Base-by-base conservation (phyloP, 2,797 vertebrate species). In the Anguilla marmorata region DNA sequence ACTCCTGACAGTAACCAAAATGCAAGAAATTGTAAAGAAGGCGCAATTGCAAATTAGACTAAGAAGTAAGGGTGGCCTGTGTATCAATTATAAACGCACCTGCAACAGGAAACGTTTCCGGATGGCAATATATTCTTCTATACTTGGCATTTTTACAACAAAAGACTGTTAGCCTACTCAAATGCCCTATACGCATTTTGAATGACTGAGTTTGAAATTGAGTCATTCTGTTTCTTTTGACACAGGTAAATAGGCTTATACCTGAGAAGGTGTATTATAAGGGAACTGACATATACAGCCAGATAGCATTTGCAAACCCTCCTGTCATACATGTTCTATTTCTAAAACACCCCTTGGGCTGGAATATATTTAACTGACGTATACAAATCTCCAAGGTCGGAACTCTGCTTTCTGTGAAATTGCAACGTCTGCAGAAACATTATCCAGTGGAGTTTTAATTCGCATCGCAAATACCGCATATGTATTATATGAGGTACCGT, bases 201-300 rank as follows among this genome's bases (percentile, higher is more conserved):
- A 48, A 82, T 82, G 19, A 79, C 33, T 50, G 0, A 5, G 33
- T 41, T 79, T 79, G 74, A 16, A 79, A 79, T 6, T 6, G 72
- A 37, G 30, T 76, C 16, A 16, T 33, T 76, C 41, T 5, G 33
- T 14, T 19, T 45, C 14, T 79, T 79, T 37, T 37, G 2, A 5
- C 45, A 72, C 7, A 41, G 85, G 37, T 69, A 27, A 79, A 24
- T 63, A 11, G 16, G 33, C 16, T 45, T 45, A 19, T 45, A 87
- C 76, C 86, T 87, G 52, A 63, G 74, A 63, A 87, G 48, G 88
- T 50, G 79, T 7, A 82, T 50, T 48, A 82, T 50, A 19, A 45
- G 16, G 74, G 16, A 45, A 21, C 37, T 79, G 19, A 45, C 33
- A 5, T 21, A 8, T 33, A 82, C 16, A 24, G 41, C 50, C 16